Evolutionary conservation across 2,888 invertebrate genomes (phyloP), one percentile per base, ranked within the genome.

Genomic region (Rutpela maculata): DNA sequence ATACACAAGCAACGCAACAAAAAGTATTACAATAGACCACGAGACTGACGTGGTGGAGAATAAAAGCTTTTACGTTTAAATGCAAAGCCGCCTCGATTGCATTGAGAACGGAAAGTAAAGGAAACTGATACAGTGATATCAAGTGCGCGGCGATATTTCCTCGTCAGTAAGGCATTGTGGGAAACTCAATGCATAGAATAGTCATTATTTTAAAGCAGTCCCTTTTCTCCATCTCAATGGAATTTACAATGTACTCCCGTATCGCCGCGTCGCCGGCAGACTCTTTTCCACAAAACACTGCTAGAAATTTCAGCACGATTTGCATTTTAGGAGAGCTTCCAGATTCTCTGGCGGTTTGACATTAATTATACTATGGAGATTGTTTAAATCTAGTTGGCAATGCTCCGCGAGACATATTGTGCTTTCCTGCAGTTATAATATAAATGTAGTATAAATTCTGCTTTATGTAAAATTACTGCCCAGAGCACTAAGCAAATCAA

Each of bases 121-220:
- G 84, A 85, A 85, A 84, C 85, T 84, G 85, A 85, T 86, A 85
- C 79, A 79, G 82, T 77, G 80, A 76, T 81, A 80, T 78, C 81
- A 80, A 81, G 79, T 80, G 78, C 74, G 80, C 77, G 81, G 83
- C 82, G 79, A 85, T 86, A 85, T 85, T 85, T 86, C 80, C 84
- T 85, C 83, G 85, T 86, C 86, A 85, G 84, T 78, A 80, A 81
- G 80, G 83, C 84, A 85, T 86, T 86, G 86, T 84, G 85, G 83
- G 83, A 82, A 84, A 84, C 78, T 85, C 86, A 84, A 86, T 86
- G 86, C 86, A 86, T 86, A 86, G 86, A 86, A 86, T 86, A 83
- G 86, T 85, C 86, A 86, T 86, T 86, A 86, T 86, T 86, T 85
- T 84, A 83, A 84, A 80, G 78, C 77, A 78, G 80, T 80, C 83